A percentile compares a stretch with the other conserved stretches of the same genome.
Evolutionary conservation across 2,113 vertebrate genomes (phyloP).

Genomic region (Oreochromis spilurus): DNA sequence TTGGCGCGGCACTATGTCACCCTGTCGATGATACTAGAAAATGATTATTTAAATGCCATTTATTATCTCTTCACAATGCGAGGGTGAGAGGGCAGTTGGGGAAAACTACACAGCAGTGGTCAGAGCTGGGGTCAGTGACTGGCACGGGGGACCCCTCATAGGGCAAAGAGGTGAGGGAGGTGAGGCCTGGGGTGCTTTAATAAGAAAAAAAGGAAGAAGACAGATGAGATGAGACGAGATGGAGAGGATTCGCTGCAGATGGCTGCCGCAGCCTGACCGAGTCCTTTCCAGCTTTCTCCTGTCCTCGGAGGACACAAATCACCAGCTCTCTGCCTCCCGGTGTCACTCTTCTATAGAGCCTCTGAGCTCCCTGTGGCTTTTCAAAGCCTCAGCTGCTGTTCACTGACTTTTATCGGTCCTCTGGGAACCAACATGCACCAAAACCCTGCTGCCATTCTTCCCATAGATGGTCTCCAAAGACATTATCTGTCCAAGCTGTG

Average conservation of each 20-base stretch:
- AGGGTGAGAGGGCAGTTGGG: background rate
- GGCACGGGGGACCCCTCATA: slow-evolving; percentile 1
- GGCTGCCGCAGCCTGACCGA: slow-evolving; percentile 4
- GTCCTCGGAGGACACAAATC: slow-evolving; percentile 53
- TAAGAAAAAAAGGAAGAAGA: background rate
- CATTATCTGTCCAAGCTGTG: background rate
- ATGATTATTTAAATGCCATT: slow-evolving; percentile 49
- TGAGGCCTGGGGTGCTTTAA: background rate
- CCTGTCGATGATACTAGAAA: slow-evolving; percentile 11
- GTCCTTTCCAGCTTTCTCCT: background rate
- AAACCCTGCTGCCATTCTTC: background rate
- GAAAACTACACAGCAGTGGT: slow-evolving; percentile 15
- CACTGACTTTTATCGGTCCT: slow-evolving; percentile 34
- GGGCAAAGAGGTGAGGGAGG: slow-evolving; percentile 19
- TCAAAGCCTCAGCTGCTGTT: slow-evolving; percentile 35
- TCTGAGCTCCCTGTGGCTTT: slow-evolving; percentile 1
- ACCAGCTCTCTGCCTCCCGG: slow-evolving; percentile 17
- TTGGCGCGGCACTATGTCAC: background rate
- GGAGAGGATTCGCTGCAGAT: slow-evolving; percentile 26
- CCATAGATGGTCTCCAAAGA: background rate
- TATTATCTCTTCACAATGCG: slow-evolving; percentile 18
- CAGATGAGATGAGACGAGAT: background rate
- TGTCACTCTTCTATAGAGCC: slow-evolving; percentile 7
- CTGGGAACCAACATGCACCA: slow-evolving; percentile 11
- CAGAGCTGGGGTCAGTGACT: slow-evolving; percentile 2